Base-by-base conservation (phyloP, 2,888 invertebrate genomes). In the Acrocyrtus sp. region DNA sequence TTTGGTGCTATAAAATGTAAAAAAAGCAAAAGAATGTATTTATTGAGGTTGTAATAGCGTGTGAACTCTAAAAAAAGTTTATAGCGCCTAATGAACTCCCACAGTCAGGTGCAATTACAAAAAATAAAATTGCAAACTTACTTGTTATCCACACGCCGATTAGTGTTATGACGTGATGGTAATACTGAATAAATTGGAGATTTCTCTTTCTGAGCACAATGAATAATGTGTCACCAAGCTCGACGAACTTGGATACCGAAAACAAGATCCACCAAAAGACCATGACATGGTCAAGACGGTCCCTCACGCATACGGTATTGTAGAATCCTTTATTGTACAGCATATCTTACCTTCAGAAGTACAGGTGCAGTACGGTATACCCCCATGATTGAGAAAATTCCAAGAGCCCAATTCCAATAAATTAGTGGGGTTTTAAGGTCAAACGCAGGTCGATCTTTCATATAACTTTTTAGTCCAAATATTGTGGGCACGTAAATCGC, bases 231-330 rank as follows among this genome's bases (percentile, higher is more conserved):
- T 74, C 74, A 2, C 69, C 69, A 19, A 66, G n/a, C 19, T 66
- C 66, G 8, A 66, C 17, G n/a, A 56, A 66, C 17, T 66, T 66
- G 6, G 66, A 66, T 19, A 19, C 29, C 66, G 22, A 66, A 66
- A 0, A 41, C 48, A 1, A 66, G 12, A 19, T 56, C 43, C 57
- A 43, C 74, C 74, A 74, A 54, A 65, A 74, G 1, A 47, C 65
- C 19, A 60, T 19, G 8, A 3, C 17, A 5, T 47, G 48, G 12
- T 57, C 48, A 15, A 47, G 24, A 27, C 8, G 19, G 19, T 50
- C 92, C 89, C 94, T 94, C 81, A 94, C 81, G 53, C 84, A 85
- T 82, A 88, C 88, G n/a, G 87, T 85, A 0, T 87, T 86, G 81
- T 87, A 85, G 57, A 85, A 84, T 80, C 87, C 85, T n/a, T n/a